Evolutionary conservation across 2,797 vertebrate genomes (phyloP).

Genomic region (Trachurus trachurus): DNA sequence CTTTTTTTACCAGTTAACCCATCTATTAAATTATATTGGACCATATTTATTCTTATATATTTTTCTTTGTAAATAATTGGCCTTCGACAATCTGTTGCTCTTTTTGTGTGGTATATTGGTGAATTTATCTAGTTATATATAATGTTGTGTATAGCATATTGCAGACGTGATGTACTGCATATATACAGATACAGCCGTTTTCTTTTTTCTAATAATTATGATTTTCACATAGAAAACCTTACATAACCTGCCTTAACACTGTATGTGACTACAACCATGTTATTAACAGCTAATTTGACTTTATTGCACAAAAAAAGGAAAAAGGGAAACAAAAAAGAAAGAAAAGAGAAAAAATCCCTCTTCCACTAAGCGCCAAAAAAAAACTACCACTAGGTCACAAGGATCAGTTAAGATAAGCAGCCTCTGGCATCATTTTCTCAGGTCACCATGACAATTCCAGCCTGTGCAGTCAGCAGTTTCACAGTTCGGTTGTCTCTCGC

Average conservation of each 20-base stretch:
- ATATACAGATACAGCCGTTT: not conserved
- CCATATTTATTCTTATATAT: not conserved
- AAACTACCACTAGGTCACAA: conserved; percentile 19
- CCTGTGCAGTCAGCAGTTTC: conserved; percentile 60
- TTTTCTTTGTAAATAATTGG: not conserved
- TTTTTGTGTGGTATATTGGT: not conserved
- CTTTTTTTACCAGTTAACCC: conserved; percentile 9
- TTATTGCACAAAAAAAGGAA: not conserved
- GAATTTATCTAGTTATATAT: not conserved
- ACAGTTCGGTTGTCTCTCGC: conserved; percentile 19
- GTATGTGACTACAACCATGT: not conserved
- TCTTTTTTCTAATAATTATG: not conserved
- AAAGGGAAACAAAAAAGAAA: not conserved
- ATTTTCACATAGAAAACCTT: not conserved
- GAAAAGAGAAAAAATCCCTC: not conserved
- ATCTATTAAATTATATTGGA: not conserved
- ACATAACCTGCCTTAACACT: not conserved
- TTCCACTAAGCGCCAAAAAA: not conserved
- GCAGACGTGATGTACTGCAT: not conserved
- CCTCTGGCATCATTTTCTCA: conserved; percentile 34
- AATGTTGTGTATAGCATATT: not conserved
- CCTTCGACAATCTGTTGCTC: not conserved
- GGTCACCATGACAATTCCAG: conserved; percentile 60
- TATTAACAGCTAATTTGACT: not conserved
- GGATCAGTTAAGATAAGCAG: conserved; percentile 26